A percentile compares a stretch with the other conserved stretches of the same genome.
Evolutionary conservation across 2,113 vertebrate genomes (phyloP).

Genomic region (Neopipo cinnamomea): DNA sequence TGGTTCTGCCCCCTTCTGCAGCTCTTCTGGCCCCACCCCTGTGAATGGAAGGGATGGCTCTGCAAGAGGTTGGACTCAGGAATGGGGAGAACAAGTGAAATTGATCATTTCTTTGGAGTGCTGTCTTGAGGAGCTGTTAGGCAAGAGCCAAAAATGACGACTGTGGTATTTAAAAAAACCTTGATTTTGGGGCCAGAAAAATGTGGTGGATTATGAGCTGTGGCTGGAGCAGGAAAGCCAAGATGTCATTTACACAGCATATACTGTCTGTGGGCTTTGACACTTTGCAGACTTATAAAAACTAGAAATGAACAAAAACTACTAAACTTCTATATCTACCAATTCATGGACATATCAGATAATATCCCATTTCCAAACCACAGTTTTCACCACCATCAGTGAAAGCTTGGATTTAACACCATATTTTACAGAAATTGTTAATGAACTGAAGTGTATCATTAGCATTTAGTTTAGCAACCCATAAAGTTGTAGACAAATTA

Average conservation of each 20-base stretch:
- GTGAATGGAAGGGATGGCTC: accelerated
- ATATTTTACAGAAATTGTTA: neutral
- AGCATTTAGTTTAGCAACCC: neutral
- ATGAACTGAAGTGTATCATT: neutral
- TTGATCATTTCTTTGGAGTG: neutral
- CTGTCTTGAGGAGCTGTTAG: neutral
- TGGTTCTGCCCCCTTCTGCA: neutral
- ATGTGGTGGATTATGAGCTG: neutral
- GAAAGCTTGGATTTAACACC: neutral
- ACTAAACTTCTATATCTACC: neutral
- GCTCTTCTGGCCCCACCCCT: accelerated
- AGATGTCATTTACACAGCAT: neutral
- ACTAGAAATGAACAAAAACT: neutral
- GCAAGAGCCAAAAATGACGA: neutral
- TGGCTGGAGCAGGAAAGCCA: neutral
- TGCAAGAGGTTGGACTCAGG: neutral
- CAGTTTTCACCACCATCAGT: neutral
- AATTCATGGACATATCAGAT: neutral
- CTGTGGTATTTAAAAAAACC: neutral
- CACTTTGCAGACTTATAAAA: neutral
- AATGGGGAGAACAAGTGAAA: neutral
- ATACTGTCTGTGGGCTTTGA: neutral
- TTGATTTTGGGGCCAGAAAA: neutral
- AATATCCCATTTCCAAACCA: neutral
- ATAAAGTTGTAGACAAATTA: neutral